Percentiles rank a stretch among this genome's conserved stretches.
Evolutionary conservation across 2,797 vertebrate species (phyloP).

Genomic region (Acropternis orthonyx): DNA sequence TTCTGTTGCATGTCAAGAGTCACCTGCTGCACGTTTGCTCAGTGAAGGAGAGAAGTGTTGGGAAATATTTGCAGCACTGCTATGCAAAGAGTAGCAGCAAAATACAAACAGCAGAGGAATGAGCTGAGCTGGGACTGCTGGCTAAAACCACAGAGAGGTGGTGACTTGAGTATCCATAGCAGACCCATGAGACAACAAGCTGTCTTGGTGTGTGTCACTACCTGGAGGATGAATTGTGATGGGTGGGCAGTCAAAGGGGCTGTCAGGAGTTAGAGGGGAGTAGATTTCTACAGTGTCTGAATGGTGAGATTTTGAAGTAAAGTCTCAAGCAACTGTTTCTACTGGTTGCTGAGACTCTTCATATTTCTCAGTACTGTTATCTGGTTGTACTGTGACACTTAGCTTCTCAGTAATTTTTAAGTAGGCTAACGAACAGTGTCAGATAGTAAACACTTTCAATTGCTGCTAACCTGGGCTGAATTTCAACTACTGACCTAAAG

Average conservation of each 20-base stretch:
- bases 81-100: not conserved
- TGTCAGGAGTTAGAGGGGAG: not conserved
- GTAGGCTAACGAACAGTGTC: constrained; percentile 53
- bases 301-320: not conserved
- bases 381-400: constrained; percentile 48
- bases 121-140: not conserved
- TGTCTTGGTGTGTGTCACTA: accelerated
- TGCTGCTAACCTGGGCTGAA: constrained; percentile 64
- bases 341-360: not conserved
- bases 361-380: constrained; percentile 27
- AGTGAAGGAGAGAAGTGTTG: not conserved
- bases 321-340: not conserved
- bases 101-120: not conserved
- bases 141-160: not conserved
- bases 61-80: not conserved
- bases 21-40: not conserved
- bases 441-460: constrained; percentile 62
- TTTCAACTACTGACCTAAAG: constrained; percentile 65
- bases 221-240: not conserved
- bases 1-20: not conserved
- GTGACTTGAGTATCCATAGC: not conserved
- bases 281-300: not conserved
- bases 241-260: not conserved
- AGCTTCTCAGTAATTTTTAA: constrained; percentile 50
- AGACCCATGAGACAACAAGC: not conserved